A percentile compares a stretch with the other conserved stretches of the same genome.
These are phyloP conservation scores for Centropyge bicolor DNA, from an alignment of 2,797 vertebrate species.

Conservation along the genomic window DNA sequence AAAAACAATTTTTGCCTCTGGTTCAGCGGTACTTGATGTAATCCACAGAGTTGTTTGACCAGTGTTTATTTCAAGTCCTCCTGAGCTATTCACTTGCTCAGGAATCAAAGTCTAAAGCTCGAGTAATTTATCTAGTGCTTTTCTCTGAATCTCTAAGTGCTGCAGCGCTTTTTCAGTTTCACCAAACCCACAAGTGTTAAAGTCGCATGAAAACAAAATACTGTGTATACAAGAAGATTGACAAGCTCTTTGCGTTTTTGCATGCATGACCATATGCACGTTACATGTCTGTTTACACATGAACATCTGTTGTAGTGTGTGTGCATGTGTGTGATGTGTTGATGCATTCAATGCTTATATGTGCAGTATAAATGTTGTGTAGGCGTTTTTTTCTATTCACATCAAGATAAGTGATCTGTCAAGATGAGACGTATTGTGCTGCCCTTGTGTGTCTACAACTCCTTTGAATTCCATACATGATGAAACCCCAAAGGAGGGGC, in stretches of 20 bases:
- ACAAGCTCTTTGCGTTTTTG: not conserved
- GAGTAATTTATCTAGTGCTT: slow-evolving; percentile 38
- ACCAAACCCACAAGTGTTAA: slow-evolving; percentile 9
- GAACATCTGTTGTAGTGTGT: slow-evolving; percentile 8
- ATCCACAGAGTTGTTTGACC: slow-evolving; percentile 56
- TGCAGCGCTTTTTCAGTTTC: slow-evolving; percentile 17
- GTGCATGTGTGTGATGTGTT: not conserved
- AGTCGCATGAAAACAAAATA: not conserved
- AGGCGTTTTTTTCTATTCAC: not conserved
- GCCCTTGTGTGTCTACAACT: slow-evolving; percentile 23
- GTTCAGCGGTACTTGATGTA: slow-evolving; percentile 41
- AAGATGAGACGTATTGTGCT: slow-evolving; percentile 5
- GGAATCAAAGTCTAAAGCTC: slow-evolving; percentile 45
- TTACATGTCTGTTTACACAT: slow-evolving; percentile 12
- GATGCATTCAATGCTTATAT: not conserved
- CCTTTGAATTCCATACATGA: slow-evolving; percentile 42
- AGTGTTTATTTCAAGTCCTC: slow-evolving; percentile 53
- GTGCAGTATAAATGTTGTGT: slow-evolving; percentile 14
- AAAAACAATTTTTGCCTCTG: slow-evolving; percentile 32
- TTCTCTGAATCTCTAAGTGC: slow-evolving; percentile 24
- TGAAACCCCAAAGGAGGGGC: slow-evolving; percentile 19
- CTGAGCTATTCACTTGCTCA: slow-evolving; percentile 32
- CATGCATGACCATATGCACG: not conserved
- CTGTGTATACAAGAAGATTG: not conserved
- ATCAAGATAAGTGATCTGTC: slow-evolving; percentile 35